Evolutionary conservation across 2,888 invertebrate genomes (phyloP).

Genomic region (Scelioninae gen. 1): DNA sequence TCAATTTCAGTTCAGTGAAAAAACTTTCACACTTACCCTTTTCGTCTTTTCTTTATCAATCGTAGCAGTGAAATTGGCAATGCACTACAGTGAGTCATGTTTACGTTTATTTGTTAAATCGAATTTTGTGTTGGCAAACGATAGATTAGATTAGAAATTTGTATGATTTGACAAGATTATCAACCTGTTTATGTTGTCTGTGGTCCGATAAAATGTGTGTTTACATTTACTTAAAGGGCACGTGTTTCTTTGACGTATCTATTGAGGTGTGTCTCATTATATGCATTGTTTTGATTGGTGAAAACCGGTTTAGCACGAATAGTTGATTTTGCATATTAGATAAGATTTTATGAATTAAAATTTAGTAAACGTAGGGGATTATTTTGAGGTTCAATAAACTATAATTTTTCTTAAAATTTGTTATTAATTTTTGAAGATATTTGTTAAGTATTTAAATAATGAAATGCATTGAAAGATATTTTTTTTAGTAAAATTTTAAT

Average conservation of each 20-base stretch:
- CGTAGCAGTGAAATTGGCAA: conserved; percentile 21
- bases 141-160: not conserved
- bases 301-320: not conserved
- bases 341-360: too few species aligned
- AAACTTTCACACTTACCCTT: conserved; percentile 21
- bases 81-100: conserved; percentile 25
- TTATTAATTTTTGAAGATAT: too few species aligned
- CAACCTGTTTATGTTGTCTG: not conserved
- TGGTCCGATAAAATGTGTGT: not conserved
- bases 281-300: not conserved
- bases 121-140: not conserved
- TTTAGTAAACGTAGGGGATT: too few species aligned
- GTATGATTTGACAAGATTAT: not conserved
- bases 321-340: too few species aligned
- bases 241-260: conserved; percentile 1
- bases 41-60: conserved; percentile 18
- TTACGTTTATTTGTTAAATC: not conserved
- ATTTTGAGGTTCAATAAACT: too few species aligned
- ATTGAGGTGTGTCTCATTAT: not conserved
- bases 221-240: not conserved
- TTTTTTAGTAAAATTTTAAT: too few species aligned
- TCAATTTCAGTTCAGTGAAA: conserved; percentile 9
- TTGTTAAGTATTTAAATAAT: too few species aligned
- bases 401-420: too few species aligned
- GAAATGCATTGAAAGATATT: too few species aligned